Evolutionary conservation across 2,797 vertebrate species (phyloP).

Genomic region (Astyanax mexicanus): DNA sequence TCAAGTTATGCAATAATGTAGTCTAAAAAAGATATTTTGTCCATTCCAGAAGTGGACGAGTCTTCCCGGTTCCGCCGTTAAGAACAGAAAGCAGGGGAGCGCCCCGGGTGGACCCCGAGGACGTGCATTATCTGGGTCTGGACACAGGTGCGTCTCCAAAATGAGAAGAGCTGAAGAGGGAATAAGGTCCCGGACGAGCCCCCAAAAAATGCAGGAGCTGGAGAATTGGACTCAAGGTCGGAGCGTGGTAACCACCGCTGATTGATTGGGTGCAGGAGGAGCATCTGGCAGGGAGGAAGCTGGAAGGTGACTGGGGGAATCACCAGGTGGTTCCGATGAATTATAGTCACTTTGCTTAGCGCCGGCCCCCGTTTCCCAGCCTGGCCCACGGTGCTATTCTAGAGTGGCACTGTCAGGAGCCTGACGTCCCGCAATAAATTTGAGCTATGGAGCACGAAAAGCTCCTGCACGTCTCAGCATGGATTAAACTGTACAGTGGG

Average conservation of each 20-base stretch:
- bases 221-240: slow-evolving; percentile 76
- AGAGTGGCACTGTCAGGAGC: slow-evolving; percentile 54
- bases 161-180: slow-evolving; percentile 72
- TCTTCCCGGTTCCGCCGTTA: background rate
- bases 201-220: slow-evolving; percentile 57
- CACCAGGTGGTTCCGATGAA: slow-evolving; percentile 78
- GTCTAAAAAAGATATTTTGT: no score
- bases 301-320: slow-evolving; percentile 78
- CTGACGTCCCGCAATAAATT: slow-evolving; percentile 53
- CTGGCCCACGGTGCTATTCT: slow-evolving; percentile 52
- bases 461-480: background rate
- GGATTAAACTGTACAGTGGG: background rate
- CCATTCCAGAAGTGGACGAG: no score
- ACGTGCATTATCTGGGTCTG: slow-evolving; percentile 65
- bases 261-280: slow-evolving; percentile 79
- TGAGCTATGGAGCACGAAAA: slow-evolving; percentile 21
- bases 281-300: slow-evolving; percentile 82
- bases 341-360: slow-evolving; percentile 68
- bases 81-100: slow-evolving; percentile 60
- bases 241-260: slow-evolving; percentile 67
- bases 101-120: slow-evolving; percentile 54
- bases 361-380: slow-evolving; percentile 43
- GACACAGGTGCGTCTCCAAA: slow-evolving; percentile 77
- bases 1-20: no score
- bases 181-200: slow-evolving; percentile 54